These are phyloP conservation scores for Henricia sp. DNA, from an alignment of 53 echinoderm and acorn worm species.

Conservation along the genomic window DNA sequence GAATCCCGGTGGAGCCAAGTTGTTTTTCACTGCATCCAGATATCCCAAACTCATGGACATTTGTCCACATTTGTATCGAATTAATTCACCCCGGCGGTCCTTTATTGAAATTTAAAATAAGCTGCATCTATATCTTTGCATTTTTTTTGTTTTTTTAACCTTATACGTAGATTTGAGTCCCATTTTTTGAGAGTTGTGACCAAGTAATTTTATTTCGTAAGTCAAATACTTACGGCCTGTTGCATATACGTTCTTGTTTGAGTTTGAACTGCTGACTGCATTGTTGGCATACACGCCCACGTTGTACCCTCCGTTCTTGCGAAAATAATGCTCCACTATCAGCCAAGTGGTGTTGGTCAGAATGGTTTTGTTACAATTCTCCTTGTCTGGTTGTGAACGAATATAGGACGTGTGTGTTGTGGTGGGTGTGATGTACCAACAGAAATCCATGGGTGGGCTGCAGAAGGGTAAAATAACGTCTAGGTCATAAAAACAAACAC, in stretches of 20 bases:
- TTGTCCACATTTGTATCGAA: too few species aligned
- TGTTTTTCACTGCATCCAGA: too few species aligned
- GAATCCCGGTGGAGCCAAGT: too few species aligned
- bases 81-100: too few species aligned
- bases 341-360: constrained; percentile 31
- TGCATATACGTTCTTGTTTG: constrained; percentile 20
- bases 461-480: not conserved
- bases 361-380: not conserved
- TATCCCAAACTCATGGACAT: too few species aligned
- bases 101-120: too few species aligned
- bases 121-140: too few species aligned
- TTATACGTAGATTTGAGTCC: too few species aligned
- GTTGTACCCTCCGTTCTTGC: constrained; percentile 15
- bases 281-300: constrained; percentile 28
- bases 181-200: too few species aligned
- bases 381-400: not conserved
- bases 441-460: constrained; percentile 63
- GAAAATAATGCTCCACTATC: not conserved
- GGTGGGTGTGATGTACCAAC: constrained; percentile 50
- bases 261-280: constrained; percentile 11
- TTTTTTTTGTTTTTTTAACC: too few species aligned
- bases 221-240: constrained; percentile 32
- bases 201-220: too few species aligned
- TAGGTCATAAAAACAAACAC: not conserved
- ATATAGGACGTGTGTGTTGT: not conserved